Evolutionary conservation across 1,140 invertebrate species (phyloP), one percentile per base, ranked within the genome.

Genomic region (Stratiolaelaps scimitus): DNA sequence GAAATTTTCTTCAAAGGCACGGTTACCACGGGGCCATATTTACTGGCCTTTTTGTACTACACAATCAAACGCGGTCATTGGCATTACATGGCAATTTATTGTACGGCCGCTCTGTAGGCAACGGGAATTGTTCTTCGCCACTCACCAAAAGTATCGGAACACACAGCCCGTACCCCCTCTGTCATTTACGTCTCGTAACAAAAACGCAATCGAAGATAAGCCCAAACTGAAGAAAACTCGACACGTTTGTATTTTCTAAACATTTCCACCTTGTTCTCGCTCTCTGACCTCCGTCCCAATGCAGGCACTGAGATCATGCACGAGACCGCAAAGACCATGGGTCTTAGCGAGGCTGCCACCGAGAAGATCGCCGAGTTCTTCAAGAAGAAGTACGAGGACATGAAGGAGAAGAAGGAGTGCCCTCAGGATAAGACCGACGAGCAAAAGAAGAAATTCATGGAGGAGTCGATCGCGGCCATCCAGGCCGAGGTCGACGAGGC

Each of bases 281-380:
- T 48, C 15, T 20, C 4, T 48, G 4, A 28, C 15, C 26, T 15
- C 10, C 23, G 17, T 34, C n/a, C n/a, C n/a, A n/a, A n/a, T n/a
- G n/a, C 23, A 60, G 53, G 53, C 1, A 60, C 17, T 60, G 53
- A 60, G 53, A 60, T 60, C 53, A 60, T 60, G 53, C n/a, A 60
- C 17, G 53, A 60, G 23, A 60, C 23, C 53, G 53, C 53, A 4
- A 60, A 60, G 53, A 10, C 1, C 15, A 1, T 20, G 2, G 53
- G 53, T 23, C 53, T 60, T 13, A 60, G 53, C 53, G 53, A 60
- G 20, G 53, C 53, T 23, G 1, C 53, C 23, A 60, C 53, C 53
- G 15, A 17, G 26, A 60, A 60, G 53, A 26, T 26, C 53, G 53
- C 26, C 15, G 53, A 60, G 53, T 60, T 20, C 53, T 60, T 2